These are phyloP conservation scores for Perdita meconis DNA, from an alignment of 2,888 invertebrate species.

Conservation along the genomic window DNA sequence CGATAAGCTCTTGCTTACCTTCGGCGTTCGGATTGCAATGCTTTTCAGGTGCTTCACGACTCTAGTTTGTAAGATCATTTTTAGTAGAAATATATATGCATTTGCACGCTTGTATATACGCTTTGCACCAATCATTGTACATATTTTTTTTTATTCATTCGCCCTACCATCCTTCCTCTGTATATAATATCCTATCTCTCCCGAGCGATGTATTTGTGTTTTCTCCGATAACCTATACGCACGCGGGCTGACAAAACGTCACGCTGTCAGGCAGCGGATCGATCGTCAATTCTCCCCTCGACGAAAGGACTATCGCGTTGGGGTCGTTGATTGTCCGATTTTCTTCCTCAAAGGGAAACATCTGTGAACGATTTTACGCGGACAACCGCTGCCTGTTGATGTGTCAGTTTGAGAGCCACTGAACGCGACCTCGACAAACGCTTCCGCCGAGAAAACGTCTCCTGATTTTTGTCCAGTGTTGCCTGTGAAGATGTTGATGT, in stretches of 20 bases:
- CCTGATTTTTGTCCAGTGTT: slow-evolving; percentile 34
- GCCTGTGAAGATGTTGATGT: background rate
- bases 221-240: slow-evolving; percentile 27
- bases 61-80: slow-evolving; percentile 53
- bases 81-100: slow-evolving; percentile 50
- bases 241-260: background rate
- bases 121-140: slow-evolving; percentile 38
- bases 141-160: slow-evolving; percentile 25
- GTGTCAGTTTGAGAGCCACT: slow-evolving; percentile 74
- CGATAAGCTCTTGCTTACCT: slow-evolving; percentile 11
- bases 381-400: slow-evolving; percentile 37
- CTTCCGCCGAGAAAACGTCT: slow-evolving; percentile 71
- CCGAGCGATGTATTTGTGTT: background rate
- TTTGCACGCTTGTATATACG: slow-evolving; percentile 57
- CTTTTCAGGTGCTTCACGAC: slow-evolving; percentile 32
- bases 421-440: slow-evolving; percentile 77
- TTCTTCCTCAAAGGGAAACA: background rate
- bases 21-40: slow-evolving; percentile 18
- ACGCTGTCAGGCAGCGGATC: slow-evolving; percentile 24
- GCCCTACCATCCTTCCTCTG: slow-evolving; percentile 7
- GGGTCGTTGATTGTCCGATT: slow-evolving; percentile 7
- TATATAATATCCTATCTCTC: slow-evolving; percentile 18
- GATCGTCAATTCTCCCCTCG: slow-evolving; percentile 43
- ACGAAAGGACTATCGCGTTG: slow-evolving; percentile 44
- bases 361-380: background rate